Conservation (phyloP, 1,140 invertebrate species). For the Papilio polyxenes region DNA sequence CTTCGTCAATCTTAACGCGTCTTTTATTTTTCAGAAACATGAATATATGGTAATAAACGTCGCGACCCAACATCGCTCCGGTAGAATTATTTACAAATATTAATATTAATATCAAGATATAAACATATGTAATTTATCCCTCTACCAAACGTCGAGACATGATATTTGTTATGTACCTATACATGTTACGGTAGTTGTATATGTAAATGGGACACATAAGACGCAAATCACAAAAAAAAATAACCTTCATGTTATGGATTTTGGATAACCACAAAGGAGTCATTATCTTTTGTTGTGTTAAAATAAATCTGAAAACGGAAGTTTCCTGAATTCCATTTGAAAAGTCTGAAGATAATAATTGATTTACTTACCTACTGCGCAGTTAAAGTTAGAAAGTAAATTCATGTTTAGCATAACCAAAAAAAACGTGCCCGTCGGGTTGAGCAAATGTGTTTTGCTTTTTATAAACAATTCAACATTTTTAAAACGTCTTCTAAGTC, state of each 20-base stretch:
- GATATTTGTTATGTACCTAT: no score
- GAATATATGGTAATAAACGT: no score
- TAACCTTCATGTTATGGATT: no score
- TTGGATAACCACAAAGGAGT: no score
- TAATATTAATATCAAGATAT: neutral
- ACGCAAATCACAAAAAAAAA: no score
- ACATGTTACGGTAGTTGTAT: no score
- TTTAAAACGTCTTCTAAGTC: neutral
- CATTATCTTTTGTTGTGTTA: neutral
- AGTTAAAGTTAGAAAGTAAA: neutral
- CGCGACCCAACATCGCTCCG: no score
- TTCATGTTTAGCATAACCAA: neutral
- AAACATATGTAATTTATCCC: no score
- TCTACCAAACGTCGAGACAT: no score
- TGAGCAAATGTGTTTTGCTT: neutral
- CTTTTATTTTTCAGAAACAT: neutral
- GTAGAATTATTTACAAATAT: no score
- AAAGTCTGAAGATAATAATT: neutral
- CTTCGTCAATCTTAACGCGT: neutral
- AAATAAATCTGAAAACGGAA: neutral
- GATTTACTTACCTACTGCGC: neutral
- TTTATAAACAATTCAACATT: neutral
- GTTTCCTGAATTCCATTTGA: neutral
- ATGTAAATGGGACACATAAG: no score
- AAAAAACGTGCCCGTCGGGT: neutral